Base-by-base conservation (phyloP, 2,113 vertebrate species). In the Mus musculus region DNA sequence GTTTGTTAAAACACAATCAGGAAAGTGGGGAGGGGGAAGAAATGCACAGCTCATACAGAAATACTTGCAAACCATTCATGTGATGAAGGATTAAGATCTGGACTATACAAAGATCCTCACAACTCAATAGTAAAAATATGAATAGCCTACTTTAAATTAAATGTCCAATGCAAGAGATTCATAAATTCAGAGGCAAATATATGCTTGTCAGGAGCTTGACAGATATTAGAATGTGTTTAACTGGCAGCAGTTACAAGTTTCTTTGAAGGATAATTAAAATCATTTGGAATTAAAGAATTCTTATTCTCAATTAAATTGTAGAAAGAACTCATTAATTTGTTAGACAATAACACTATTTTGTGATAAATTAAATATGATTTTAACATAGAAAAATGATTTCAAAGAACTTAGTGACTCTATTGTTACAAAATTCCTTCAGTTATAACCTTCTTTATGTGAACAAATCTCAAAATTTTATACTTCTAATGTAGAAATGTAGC, bases 361-460 rank as follows among this genome's bases (percentile, higher is more conserved):
- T 90, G 42, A 30, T 73, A 87, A 81, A 92, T 52, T 30, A 80
- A 56, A 94, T 86, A 69, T 82, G 5, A 91, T 86, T 91, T 93
- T 89, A 80, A 77, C 9, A 72, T 87, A 54, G 81, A 19, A 86
- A 87, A 89, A 92, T 75, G 0, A 89, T 89, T 82, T 88, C 36
- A 56, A 94, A 71, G 36, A 94, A 71, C 17, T 71, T 24, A 85
- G 30, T 82, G 17, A 76, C 59, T 82, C 5, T 72, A 59, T 33
- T 69, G 52, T 81, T 75, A 86, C 24, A 56, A 81, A 93, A 89
- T 42, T 67, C 10, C 28, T 88, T 76, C 33, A 54, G 52, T 36
- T 90, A 30, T 69, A 20, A n/a, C 49, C 61, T 94, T 63, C 36
- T 24, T 52, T 87, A 77, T 59, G 13, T 19, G n/a, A 73, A 88